phyloP scores from a whole-genome alignment of 2,888 invertebrate species.

The Synergus itoensis region DNA sequence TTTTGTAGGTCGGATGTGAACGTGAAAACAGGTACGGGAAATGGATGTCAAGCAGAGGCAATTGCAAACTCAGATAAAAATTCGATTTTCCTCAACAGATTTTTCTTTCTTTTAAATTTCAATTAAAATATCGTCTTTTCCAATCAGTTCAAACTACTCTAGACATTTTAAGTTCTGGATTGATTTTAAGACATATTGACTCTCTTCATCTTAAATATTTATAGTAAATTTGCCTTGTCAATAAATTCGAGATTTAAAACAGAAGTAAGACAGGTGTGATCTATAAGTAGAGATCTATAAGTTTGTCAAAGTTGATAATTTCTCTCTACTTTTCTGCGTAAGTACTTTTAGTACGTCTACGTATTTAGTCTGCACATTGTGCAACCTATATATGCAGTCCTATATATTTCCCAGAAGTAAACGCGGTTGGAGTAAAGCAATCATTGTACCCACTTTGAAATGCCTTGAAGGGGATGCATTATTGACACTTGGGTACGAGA shows the following conservation, averaged over 20 bases:
- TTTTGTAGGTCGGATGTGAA: conserved; percentile 14
- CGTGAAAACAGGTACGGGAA: neutral
- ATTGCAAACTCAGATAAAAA: neutral
- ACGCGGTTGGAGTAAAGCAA: neutral
- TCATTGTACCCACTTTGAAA: conserved; percentile 28
- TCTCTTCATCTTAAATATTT: too few species aligned
- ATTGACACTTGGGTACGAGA: conserved; percentile 30
- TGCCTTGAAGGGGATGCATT: conserved; percentile 39
- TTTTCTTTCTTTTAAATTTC: neutral
- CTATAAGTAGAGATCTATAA: too few species aligned
- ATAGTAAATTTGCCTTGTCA: neutral
- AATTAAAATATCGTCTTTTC: neutral
- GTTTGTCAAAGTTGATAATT: neutral
- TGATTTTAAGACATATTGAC: neutral
- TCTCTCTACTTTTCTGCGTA: neutral
- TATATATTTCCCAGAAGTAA: conserved; percentile 17
- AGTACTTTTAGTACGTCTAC: neutral
- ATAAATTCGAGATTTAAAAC: neutral
- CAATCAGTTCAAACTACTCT: neutral
- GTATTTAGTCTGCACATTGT: neutral
- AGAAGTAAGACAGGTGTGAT: neutral
- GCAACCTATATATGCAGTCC: neutral
- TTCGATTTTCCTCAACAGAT: neutral
- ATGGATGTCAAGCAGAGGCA: neutral
- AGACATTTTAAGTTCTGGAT: neutral